These are phyloP conservation scores for Malurus elegans DNA, from an alignment of 2,113 vertebrate genomes.

Conservation along the genomic window DNA sequence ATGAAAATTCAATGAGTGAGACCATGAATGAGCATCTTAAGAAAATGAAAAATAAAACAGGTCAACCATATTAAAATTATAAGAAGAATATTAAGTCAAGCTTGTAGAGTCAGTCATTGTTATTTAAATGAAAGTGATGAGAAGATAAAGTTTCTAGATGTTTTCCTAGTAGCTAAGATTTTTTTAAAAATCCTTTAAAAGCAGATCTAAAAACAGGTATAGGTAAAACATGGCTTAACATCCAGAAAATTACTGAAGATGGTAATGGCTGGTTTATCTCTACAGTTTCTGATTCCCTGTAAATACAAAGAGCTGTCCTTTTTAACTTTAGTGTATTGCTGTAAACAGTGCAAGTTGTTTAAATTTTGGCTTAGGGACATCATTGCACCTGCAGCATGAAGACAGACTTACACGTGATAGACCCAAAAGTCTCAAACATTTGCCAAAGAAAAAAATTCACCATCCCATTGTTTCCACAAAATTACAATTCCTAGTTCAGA, in stretches of 20 bases:
- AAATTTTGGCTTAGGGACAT: not conserved
- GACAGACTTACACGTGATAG: not conserved
- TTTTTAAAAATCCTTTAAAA: not conserved
- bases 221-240: not conserved
- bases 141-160: not conserved
- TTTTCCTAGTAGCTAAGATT: not conserved
- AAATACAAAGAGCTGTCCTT: not conserved
- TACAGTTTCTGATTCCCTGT: not conserved
- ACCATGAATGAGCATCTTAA: not conserved
- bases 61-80: not conserved
- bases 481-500: not conserved
- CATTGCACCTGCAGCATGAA: not conserved
- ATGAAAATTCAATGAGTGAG: not conserved
- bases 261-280: not conserved
- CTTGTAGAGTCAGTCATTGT: not conserved
- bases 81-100: not conserved
- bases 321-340: not conserved
- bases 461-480: not conserved
- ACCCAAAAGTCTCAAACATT: not conserved
- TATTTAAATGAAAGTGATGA: not conserved
- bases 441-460: not conserved
- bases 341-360: not conserved
- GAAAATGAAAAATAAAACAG: not conserved
- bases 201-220: not conserved
- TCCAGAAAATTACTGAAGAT: not conserved